These are phyloP conservation scores for Epinephelus malabaricus DNA, from an alignment of 2,797 vertebrate species.

Conservation along the genomic window DNA sequence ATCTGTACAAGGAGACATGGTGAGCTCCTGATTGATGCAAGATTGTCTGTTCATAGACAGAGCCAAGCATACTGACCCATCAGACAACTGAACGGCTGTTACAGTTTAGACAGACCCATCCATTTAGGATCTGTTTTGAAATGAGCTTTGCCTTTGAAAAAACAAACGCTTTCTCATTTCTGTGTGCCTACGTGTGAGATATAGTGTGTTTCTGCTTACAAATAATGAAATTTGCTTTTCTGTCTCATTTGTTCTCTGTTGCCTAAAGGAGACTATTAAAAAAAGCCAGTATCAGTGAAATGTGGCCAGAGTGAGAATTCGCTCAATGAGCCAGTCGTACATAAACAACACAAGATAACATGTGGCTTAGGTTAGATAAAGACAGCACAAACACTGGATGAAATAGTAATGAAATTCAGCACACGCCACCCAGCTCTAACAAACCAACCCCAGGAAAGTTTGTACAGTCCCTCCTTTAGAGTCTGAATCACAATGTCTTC, in stretches of 20 bases:
- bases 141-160: not conserved
- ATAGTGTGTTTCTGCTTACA: not conserved
- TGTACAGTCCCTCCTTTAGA: no score
- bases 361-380: not conserved
- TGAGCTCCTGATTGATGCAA: conserved; percentile 3
- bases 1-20: not conserved
- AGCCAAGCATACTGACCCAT: conserved; percentile 2
- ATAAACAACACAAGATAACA: not conserved
- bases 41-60: not conserved
- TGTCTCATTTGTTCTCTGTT: not conserved
- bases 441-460: no score
- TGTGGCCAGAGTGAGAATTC: not conserved
- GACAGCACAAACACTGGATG: not conserved
- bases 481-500: no score
- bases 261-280: not conserved
- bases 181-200: not conserved
- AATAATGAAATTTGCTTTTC: not conserved
- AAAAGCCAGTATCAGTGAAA: not conserved
- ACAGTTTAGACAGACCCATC: not conserved
- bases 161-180: not conserved
- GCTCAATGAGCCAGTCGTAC: not conserved
- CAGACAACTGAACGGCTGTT: conserved; percentile 5
- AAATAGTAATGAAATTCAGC: not conserved
- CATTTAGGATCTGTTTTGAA: not conserved
- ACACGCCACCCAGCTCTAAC: not conserved